Evolutionary conservation across 1,140 invertebrate genomes (phyloP).

Genomic region (Pectinophora gossypiella): DNA sequence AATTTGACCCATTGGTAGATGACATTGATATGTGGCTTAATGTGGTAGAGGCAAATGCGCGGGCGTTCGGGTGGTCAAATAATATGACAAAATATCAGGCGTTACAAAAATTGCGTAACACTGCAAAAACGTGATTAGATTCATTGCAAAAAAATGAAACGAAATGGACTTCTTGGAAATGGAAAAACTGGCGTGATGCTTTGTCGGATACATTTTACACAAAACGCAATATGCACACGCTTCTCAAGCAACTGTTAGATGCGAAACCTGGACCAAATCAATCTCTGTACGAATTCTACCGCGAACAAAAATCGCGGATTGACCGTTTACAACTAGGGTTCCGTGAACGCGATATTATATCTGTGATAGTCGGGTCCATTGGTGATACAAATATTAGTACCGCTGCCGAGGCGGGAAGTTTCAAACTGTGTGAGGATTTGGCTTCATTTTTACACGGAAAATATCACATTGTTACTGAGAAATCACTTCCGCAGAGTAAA

Average conservation of each 20-base stretch:
- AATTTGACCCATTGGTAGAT: conserved; percentile 25
- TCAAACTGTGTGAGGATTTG: conserved; percentile 10
- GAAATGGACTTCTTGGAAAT: conserved; percentile 5
- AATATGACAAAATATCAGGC: conserved; percentile 24
- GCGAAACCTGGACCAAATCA: conserved; percentile 1
- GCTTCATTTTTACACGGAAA: conserved; percentile 14
- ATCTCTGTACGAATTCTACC: conserved; percentile 12
- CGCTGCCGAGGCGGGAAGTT: conserved; percentile 10
- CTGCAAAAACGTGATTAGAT: conserved; percentile 7
- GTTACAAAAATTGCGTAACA: conserved; percentile 2
- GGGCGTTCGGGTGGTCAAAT: conserved; percentile 25
- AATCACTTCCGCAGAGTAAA: neutral
- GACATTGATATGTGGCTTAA: conserved; percentile 25
- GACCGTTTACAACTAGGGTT: neutral
- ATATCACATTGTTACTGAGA: neutral
- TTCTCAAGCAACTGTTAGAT: conserved; percentile 1
- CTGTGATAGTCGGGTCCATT: conserved; percentile 3
- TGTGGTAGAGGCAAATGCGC: conserved; percentile 24
- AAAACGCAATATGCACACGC: conserved; percentile 4
- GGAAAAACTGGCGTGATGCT: conserved; percentile 2
- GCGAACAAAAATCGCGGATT: neutral
- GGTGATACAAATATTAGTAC: conserved; percentile 10
- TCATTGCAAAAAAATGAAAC: conserved; percentile 7
- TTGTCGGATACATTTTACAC: conserved; percentile 6
- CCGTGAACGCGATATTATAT: conserved; percentile 4